These are phyloP conservation scores for Neria commutata DNA, from an alignment of 2,888 invertebrate genomes.

Conservation along the genomic window DNA sequence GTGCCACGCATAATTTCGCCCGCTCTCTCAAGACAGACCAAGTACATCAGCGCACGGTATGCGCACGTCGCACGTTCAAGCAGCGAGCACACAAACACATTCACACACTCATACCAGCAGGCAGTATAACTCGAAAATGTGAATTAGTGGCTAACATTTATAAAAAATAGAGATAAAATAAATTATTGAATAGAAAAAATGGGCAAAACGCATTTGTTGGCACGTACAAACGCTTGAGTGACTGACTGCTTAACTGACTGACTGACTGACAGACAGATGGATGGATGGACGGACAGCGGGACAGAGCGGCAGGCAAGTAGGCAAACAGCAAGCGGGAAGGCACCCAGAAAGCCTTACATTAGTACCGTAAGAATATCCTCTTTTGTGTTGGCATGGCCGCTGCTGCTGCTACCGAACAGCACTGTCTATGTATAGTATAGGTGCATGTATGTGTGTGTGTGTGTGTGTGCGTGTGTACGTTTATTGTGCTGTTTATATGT, in stretches of 20 bases:
- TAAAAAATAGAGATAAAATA: not conserved
- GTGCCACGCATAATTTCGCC: conserved; percentile 22
- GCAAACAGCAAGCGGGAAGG: not conserved
- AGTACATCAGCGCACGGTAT: not conserved
- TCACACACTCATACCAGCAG: not conserved
- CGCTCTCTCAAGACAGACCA: too few relatives aligned
- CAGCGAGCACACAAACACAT: not conserved
- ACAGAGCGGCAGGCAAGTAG: conserved; percentile 10
- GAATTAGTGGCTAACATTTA: conserved; percentile 9
- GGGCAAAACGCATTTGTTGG: too few relatives aligned
- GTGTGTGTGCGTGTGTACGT: not conserved
- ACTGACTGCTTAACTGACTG: too few relatives aligned
- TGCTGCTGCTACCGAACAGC: not conserved
- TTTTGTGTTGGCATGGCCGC: not conserved
- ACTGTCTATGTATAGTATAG: not conserved
- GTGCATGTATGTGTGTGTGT: not conserved
- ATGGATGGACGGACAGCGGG: conserved; percentile 1
- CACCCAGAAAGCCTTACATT: too few relatives aligned
- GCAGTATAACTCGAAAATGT: not conserved
- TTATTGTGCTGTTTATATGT: conserved; percentile 26
- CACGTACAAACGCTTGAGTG: too few relatives aligned
- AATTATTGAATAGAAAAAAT: too few relatives aligned
- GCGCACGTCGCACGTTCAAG: not conserved
- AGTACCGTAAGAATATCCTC: too few relatives aligned
- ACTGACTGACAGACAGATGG: conserved; percentile 4